phyloP scores from a whole-genome alignment of 2,113 vertebrate species.

The Clarias magur region DNA sequence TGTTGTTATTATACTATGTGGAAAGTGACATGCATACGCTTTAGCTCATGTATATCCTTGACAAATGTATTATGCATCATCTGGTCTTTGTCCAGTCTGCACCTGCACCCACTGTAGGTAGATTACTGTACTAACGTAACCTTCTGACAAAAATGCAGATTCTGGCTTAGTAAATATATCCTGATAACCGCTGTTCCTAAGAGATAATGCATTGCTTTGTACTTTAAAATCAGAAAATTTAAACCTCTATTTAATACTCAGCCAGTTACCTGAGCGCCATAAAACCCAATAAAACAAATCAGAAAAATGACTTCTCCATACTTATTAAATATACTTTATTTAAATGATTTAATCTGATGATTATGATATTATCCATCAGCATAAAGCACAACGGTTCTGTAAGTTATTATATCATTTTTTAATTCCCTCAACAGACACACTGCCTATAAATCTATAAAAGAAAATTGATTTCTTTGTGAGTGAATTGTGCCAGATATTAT shows the following conservation, averaged over 20 bases:
- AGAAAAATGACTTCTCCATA: neutral
- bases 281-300: neutral
- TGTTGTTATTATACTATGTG: neutral
- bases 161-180: neutral
- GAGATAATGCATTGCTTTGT: neutral
- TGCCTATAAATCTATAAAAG: constrained; percentile 4
- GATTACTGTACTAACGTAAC: neutral
- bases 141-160: neutral
- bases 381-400: neutral
- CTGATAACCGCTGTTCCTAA: neutral
- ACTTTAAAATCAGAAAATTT: neutral
- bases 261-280: neutral
- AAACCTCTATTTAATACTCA: neutral
- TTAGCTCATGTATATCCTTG: neutral
- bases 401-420: neutral
- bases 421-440: neutral
- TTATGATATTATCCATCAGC: neutral
- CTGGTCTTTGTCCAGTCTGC: neutral
- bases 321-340: neutral
- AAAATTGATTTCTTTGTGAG: constrained; percentile 7
- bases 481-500: constrained; percentile 23
- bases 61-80: neutral
- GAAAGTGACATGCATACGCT: neutral
- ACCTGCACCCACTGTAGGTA: neutral
- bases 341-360: neutral